Evolutionary conservation across 2,113 vertebrate species (phyloP), one percentile per base, ranked within the genome.

Genomic region (Nycticebus coucang): DNA sequence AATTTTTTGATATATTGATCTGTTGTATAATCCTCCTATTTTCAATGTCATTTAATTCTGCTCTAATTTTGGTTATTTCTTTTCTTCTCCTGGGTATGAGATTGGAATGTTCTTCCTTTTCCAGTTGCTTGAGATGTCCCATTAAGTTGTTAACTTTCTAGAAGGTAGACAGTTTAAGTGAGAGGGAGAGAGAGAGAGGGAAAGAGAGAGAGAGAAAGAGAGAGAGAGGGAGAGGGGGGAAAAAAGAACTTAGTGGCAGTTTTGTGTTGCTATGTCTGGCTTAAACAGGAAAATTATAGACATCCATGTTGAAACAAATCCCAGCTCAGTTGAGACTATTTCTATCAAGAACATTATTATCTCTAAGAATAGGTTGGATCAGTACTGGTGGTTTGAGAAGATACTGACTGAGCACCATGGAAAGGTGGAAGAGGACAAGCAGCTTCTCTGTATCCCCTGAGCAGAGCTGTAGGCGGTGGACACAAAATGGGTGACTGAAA

Each of bases 171-270:
- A 72, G 88, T 85, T 13, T 68, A 30, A 60, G 85, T 64, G 2
- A 1, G 60, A 33, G 91, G 77, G 87, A 68, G 75, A 68, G 37
- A 4, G 78, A 77, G 93, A 77, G 93, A 57, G 64, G 21, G 75
- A 50, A 62, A 10, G 87, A 24, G 77, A 57, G 88, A 28, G 88
- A 87, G 71, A 55, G 92, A 35, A 83, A 71, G 94, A 66, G 94
- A 77, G 94, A 75, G 94, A 89, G 92, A 77, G 91, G 97, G 97
- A 98, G 98, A 98, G 97, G 98, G 98, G 98, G 97, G 93, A 97
- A 98, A 99, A 99, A 98, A 99, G 98, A 98, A 96, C 98, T 98
- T 98, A 79, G 98, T 98, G 98, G 98, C 98, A 98, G 98, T 98
- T 99, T 98, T 86, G 91, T 94, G 96, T 82, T 41, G 97, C 98